Base-by-base conservation (phyloP, 1,140 invertebrate genomes). In the Zophobas atratus region DNA sequence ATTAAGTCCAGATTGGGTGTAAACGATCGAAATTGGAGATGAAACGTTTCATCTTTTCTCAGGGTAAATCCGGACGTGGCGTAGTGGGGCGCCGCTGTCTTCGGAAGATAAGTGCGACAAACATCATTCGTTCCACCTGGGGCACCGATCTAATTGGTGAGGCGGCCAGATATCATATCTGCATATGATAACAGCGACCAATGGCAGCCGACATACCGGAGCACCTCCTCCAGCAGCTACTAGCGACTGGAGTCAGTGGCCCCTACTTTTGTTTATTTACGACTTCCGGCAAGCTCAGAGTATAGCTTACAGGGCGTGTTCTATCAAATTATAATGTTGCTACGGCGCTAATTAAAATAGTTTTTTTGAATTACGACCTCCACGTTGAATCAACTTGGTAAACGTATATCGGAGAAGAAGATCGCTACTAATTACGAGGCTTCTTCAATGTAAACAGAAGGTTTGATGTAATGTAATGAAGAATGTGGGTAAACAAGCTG, bases 161-260 rank as follows among this genome's bases (percentile, higher is more conserved):
- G 57, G 70, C 55, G 39, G 76, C 46, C 48, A 71, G 76, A 57
- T 76, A 73, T 77, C 49, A 76, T 77, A 77, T 77, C 53, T 77
- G 76, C 67, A 72, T 77, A 53, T 77, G 76, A 77, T 77, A 77
- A 77, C 70, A 53, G 51, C 67, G 33, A 38, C 76, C 76, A 77
- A 77, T 77, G 67, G 75, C 51, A 55, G 76, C 53, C 46, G 53
- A 8, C 35, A 60, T 60, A n/a, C n/a, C 39, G 39, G 34, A 57
- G 72, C 43, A 75, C 72, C 72, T 75, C 72, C 72, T 75, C 55
- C 72, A 51, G 51, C 46, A n/a, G 46, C 46, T 72, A 72, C 70
- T 48, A 72, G 51, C 70, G 36, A 72, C 48, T 4, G 43, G 56
- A 75, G 55, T 75, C 72, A 75, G 38, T 57, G 53, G 72, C 53